A percentile compares a stretch with the other conserved stretches of the same genome.
phyloP scores from a whole-genome alignment of 2,888 invertebrate genomes.

The Idaea aversata region DNA sequence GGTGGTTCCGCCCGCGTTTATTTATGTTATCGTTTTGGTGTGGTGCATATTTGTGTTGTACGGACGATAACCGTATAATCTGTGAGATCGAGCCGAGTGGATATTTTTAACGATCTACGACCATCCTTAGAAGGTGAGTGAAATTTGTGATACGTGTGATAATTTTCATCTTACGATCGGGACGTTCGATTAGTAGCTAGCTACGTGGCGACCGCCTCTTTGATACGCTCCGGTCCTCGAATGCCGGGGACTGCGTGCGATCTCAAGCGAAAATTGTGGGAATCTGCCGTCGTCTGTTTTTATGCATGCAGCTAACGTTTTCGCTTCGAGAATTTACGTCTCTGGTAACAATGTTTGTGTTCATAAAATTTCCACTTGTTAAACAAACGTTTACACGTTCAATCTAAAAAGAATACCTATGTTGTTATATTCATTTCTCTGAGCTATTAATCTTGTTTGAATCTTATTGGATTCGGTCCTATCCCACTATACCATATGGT shows the following conservation, averaged over 20 bases:
- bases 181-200: slow-evolving; percentile 52
- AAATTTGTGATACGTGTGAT: slow-evolving; percentile 45
- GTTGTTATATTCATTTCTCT: neutral
- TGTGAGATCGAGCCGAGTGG: slow-evolving; percentile 73
- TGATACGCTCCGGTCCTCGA: slow-evolving; percentile 46
- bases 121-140: slow-evolving; percentile 68
- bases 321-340: slow-evolving; percentile 11
- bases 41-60: slow-evolving; percentile 79
- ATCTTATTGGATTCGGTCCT: slow-evolving; percentile 65
- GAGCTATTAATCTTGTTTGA: slow-evolving; percentile 38
- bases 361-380: slow-evolving; percentile 16
- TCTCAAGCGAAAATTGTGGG: slow-evolving; percentile 31
- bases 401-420: neutral
- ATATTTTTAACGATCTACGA: slow-evolving; percentile 71
- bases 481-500: slow-evolving; percentile 73
- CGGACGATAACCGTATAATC: slow-evolving; percentile 78
- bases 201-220: slow-evolving; percentile 65
- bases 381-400: neutral
- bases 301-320: slow-evolving; percentile 13
- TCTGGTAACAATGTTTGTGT: slow-evolving; percentile 9
- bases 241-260: slow-evolving; percentile 44
- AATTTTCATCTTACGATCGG: slow-evolving; percentile 43
- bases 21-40: slow-evolving; percentile 80
- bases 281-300: slow-evolving; percentile 12
- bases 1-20: slow-evolving; percentile 69